These are phyloP conservation scores for Drosophila grimshawi DNA, from an alignment of 1,140 invertebrate genomes.

Conservation along the genomic window DNA sequence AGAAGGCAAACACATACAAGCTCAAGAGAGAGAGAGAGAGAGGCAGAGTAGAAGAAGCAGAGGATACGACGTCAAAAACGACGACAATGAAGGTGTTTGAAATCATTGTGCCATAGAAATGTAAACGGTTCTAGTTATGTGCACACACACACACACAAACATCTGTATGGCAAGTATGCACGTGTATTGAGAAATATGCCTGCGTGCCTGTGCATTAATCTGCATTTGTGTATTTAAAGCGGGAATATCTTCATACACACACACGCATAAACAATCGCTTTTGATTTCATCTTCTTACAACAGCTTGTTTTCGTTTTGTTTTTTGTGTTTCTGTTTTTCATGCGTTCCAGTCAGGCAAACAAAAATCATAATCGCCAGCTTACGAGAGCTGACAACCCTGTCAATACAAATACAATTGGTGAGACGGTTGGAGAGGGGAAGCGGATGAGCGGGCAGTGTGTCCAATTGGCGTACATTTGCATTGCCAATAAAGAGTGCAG, in stretches of 20 bases:
- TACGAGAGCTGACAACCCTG: slow-evolving; percentile 75
- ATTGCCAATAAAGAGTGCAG: slow-evolving; percentile 61
- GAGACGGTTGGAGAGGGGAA: neutral
- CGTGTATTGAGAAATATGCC: slow-evolving; percentile 39
- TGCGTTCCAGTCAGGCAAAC: slow-evolving; percentile 38
- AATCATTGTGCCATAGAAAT: slow-evolving; percentile 68
- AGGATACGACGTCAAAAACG: slow-evolving; percentile 15
- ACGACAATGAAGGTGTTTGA: slow-evolving; percentile 66
- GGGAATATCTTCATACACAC: slow-evolving; percentile 65
- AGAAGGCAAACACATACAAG: neutral
- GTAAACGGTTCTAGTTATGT: slow-evolving; percentile 56
- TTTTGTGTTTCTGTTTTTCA: neutral
- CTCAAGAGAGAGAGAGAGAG: neutral
- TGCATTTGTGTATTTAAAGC: slow-evolving; percentile 62
- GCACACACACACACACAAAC: neutral
- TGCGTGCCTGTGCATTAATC: slow-evolving; percentile 50
- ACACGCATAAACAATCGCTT: slow-evolving; percentile 44
- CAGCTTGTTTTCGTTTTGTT: slow-evolving; percentile 32
- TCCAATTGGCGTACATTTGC: slow-evolving; percentile 77
- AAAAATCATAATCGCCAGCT: slow-evolving; percentile 72
- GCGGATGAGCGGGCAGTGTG: slow-evolving; percentile 48
- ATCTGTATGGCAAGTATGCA: slow-evolving; percentile 4
- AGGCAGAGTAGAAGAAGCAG: neutral
- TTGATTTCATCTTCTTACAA: slow-evolving; percentile 70
- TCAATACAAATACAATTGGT: slow-evolving; percentile 58